Percentiles rank a stretch among this genome's conserved stretches.
These are phyloP conservation scores for Philopotamus ludificatus DNA, from an alignment of 1,140 invertebrate species.

Conservation along the genomic window DNA sequence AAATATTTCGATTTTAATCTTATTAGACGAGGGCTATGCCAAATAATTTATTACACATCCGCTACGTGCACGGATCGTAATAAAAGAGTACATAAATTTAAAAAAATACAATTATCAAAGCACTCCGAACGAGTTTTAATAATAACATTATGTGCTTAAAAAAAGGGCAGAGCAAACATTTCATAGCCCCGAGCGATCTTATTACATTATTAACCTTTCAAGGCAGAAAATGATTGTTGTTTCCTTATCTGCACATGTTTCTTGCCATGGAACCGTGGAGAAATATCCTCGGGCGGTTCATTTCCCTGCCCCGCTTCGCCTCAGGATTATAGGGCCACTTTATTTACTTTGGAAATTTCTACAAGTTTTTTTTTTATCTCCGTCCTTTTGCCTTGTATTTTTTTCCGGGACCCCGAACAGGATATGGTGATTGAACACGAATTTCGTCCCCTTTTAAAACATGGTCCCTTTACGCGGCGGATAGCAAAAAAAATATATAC, in stretches of 20 bases:
- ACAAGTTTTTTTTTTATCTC: neutral
- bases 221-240: constrained; percentile 24
- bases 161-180: no score
- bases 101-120: no score
- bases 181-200: constrained; percentile 9
- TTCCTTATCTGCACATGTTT: constrained; percentile 27
- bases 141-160: no score
- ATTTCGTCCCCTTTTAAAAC: neutral
- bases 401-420: neutral
- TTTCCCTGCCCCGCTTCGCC: constrained; percentile 1
- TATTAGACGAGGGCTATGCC: no score
- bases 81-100: no score
- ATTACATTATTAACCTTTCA: constrained; percentile 28
- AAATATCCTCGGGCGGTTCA: constrained; percentile 12
- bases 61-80: no score
- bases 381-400: neutral
- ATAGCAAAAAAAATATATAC: neutral
- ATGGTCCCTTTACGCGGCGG: neutral
- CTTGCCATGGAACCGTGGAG: constrained; percentile 8
- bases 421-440: neutral
- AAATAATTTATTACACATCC: no score
- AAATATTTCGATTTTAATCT: no score
- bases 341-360: constrained; percentile 36
- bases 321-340: constrained; percentile 20
- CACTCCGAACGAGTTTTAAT: no score